Percentiles rank a stretch among this genome's conserved stretches.
phyloP scores from a whole-genome alignment of 2,888 invertebrate species.

The Eurytoma californica region DNA sequence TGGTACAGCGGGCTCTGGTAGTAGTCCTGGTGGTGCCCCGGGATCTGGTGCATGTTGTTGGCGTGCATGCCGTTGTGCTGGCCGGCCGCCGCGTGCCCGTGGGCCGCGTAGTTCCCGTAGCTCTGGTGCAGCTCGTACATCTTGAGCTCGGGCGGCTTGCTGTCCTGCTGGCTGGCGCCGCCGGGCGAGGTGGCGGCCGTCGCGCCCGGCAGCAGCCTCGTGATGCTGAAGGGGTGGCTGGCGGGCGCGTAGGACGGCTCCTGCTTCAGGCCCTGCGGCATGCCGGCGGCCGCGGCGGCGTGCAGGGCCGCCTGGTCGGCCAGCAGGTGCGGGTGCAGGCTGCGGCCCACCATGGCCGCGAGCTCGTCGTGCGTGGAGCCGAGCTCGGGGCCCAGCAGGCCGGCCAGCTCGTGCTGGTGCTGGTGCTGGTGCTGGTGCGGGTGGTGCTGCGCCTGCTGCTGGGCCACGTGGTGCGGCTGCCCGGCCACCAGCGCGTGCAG shows the following conservation, averaged over 20 bases:
- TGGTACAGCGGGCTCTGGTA: conserved; percentile 89
- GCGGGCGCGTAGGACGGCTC: conserved; percentile 88
- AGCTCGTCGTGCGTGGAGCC: conserved; percentile 78
- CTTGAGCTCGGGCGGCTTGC: conserved; percentile 84
- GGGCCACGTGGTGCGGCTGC: conserved; percentile 39
- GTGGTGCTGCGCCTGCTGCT: conserved; percentile 66
- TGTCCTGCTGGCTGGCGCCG: conserved; percentile 64
- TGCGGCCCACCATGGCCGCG: conserved; percentile 81
- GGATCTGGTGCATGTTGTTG: conserved; percentile 81
- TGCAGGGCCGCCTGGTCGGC: conserved; percentile 76
- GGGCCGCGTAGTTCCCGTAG: conserved; percentile 68
- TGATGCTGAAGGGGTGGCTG: conserved; percentile 96
- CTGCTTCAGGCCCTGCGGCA: conserved; percentile 84
- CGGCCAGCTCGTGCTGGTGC: conserved; percentile 69
- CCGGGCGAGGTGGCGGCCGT: conserved; percentile 79
- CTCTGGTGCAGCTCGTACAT: conserved; percentile 88
- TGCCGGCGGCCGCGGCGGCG: conserved; percentile 77
- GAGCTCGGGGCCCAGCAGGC: conserved; percentile 64
- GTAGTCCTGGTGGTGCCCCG: conserved; percentile 77
- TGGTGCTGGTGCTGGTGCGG: conserved; percentile 70
- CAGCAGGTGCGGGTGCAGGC: conserved; percentile 78
- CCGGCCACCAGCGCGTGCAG: conserved; percentile 62
- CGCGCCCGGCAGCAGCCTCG: conserved; percentile 92
- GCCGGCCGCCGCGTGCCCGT: conserved; percentile 32
- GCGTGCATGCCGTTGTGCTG: conserved; percentile 44